Evolutionary conservation across 2,113 vertebrate species (phyloP).

Genomic region (Microcebus ravelobensis): DNA sequence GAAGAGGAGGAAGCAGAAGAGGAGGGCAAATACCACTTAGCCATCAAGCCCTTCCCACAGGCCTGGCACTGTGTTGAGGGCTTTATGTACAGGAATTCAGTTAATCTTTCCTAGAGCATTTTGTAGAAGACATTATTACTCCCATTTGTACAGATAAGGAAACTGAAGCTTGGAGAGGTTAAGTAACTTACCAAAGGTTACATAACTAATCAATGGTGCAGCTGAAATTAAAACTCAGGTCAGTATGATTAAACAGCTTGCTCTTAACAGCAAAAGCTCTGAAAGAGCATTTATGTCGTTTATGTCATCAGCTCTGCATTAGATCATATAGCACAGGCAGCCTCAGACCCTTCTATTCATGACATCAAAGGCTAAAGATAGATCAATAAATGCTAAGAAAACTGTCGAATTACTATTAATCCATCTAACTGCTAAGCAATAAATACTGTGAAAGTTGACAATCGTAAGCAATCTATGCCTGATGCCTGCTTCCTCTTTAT

Average conservation of each 20-base stretch:
- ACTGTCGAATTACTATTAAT: background rate
- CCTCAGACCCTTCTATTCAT: background rate
- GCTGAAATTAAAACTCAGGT: background rate
- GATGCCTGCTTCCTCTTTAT: background rate
- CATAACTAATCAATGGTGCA: background rate
- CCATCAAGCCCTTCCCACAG: background rate
- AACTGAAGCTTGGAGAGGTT: background rate
- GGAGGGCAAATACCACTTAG: background rate
- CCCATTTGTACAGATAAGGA: background rate
- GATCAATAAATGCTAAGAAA: background rate
- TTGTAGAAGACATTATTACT: background rate
- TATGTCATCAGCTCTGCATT: background rate
- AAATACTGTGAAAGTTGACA: background rate
- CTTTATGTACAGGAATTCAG: background rate
- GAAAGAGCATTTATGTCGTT: background rate
- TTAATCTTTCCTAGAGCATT: background rate
- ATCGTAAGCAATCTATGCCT: too few relatives aligned
- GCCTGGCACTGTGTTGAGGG: background rate
- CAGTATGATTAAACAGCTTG: background rate
- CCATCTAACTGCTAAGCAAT: background rate
- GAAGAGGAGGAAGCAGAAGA: background rate
- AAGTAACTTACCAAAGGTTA: background rate
- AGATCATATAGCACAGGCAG: background rate
- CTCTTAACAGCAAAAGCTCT: background rate
- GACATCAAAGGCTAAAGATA: background rate